Evolutionary conservation across 1,140 invertebrate species (phyloP).

Genomic region (Hermetia illucens): DNA sequence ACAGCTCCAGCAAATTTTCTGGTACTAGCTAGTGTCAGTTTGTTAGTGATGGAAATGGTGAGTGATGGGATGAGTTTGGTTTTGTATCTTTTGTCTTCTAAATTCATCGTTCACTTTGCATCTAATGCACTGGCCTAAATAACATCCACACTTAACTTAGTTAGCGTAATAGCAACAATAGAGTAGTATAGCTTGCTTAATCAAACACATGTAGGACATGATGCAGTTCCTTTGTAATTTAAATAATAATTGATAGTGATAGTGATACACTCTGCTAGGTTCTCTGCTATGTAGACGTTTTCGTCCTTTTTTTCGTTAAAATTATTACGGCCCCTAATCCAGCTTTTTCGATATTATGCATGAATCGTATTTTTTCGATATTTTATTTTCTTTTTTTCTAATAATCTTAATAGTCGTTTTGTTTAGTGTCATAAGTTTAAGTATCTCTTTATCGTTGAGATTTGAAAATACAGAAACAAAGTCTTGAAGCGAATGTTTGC

Average conservation of each 20-base stretch:
- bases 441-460: no score
- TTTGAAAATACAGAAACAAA: no score
- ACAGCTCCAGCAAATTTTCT: background rate
- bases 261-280: no score
- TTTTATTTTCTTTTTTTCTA: background rate
- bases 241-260: background rate
- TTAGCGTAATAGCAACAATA: background rate
- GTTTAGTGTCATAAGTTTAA: background rate
- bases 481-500: no score
- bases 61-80: no score
- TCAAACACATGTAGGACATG: background rate
- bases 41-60: no score
- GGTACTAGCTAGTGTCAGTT: no score
- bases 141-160: no score
- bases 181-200: background rate
- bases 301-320: conserved; percentile 1
- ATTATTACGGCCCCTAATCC: conserved; percentile 7
- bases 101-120: no score
- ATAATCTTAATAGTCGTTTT: background rate
- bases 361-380: background rate
- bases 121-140: no score
- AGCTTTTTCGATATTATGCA: conserved; percentile 2
- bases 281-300: no score
- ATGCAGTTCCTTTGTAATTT: background rate
- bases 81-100: no score